Conservation (phyloP, 2,888 invertebrate species). For the Agrochola circellaris region DNA sequence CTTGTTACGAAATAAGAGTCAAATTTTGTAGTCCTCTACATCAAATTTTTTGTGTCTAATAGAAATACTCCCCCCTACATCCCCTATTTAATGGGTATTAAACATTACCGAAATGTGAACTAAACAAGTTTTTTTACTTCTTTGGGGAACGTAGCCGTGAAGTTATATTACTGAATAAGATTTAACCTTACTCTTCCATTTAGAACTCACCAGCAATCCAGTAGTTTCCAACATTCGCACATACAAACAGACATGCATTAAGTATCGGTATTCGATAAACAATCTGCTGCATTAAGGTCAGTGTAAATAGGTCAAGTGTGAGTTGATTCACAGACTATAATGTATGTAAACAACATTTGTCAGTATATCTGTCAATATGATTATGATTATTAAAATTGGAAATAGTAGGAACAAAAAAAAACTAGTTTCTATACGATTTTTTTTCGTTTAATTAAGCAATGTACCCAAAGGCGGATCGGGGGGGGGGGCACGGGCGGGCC, state of each 20-base stretch:
- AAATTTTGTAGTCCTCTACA: no score
- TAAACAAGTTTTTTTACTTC: no score
- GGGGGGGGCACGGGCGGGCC: no score
- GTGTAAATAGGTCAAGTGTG: constrained; percentile 64
- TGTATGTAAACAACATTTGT: constrained; percentile 49
- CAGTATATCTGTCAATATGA: constrained; percentile 25
- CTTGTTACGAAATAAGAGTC: no score
- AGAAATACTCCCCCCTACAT: no score
- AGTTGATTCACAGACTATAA: constrained; percentile 41
- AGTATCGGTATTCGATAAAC: constrained; percentile 47
- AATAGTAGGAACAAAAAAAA: background rate
- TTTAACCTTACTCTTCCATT: background rate
- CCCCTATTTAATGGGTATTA: no score
- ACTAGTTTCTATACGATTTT: no score
- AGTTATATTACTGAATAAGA: background rate
- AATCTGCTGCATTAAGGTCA: constrained; percentile 57
- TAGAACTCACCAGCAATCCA: background rate
- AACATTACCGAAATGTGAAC: no score
- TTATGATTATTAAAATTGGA: background rate
- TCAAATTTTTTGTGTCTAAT: no score
- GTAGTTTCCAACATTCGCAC: constrained; percentile 13
- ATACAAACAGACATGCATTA: constrained; percentile 21
- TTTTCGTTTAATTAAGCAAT: no score
- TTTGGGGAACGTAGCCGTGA: background rate
- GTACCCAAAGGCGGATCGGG: no score